Conservation (phyloP, 2,888 invertebrate species). For the Cryptocephalus primarius region DNA sequence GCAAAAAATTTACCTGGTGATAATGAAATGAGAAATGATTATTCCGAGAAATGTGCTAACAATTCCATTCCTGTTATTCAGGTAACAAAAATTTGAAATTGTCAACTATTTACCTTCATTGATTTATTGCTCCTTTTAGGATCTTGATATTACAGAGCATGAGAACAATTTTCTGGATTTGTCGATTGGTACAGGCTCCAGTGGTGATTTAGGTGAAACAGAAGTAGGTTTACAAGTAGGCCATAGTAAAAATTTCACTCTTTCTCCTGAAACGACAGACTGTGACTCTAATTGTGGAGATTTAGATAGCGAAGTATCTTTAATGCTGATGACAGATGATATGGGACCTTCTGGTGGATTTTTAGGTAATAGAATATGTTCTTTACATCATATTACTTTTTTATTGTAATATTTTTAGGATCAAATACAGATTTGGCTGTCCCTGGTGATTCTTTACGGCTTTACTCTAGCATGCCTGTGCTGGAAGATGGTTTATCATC, state of each 20-base stretch:
- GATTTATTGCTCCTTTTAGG: constrained; percentile 26
- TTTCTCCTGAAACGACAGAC: constrained; percentile 88
- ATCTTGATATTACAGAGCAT: constrained; percentile 41
- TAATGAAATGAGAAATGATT: constrained; percentile 36
- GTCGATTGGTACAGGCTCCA: constrained; percentile 50
- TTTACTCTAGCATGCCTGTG: constrained; percentile 76
- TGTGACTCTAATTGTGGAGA: constrained; percentile 83
- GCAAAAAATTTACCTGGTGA: constrained; percentile 46
- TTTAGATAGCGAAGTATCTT: constrained; percentile 73
- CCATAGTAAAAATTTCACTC: constrained; percentile 73
- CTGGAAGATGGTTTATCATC: constrained; percentile 91
- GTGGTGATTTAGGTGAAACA: constrained; percentile 54
- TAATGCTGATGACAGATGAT: constrained; percentile 63
- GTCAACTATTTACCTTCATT: not conserved
- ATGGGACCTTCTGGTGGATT: constrained; percentile 34
- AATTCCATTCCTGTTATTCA: constrained; percentile 47
- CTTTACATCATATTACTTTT: too few species aligned
- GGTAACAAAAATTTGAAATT: constrained; percentile 28
- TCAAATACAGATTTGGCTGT: constrained; percentile 48
- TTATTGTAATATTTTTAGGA: constrained; percentile 27
- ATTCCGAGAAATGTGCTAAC: constrained; percentile 48
- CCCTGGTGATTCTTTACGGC: constrained; percentile 52
- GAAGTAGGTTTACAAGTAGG: constrained; percentile 53
- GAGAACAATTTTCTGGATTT: constrained; percentile 49
- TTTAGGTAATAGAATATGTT: constrained; percentile 20